Base-by-base conservation (phyloP, 2,888 invertebrate species). In the Cephus nigrinus region DNA sequence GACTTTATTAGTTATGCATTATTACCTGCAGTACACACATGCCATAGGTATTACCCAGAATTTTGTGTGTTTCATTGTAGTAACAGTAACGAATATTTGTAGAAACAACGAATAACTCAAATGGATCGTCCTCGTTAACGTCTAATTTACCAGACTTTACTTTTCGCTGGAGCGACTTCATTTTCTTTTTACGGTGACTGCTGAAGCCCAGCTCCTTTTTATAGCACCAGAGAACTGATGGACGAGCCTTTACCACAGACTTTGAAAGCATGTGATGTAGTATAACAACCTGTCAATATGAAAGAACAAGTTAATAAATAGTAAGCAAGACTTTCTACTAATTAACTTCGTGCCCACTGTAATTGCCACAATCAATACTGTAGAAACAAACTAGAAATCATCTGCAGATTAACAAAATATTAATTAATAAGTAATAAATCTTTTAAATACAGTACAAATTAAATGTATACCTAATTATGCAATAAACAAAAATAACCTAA, bases 151-250 rank as follows among this genome's bases (percentile, higher is more conserved):
- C 98, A 3, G 96, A 95, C 87, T 97, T 96, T 55, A 98, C 95
- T 93, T 98, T 98, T 86, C 95, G 95, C 86, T 96, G 94, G 15
- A 96, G 88, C 80, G 94, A 93, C 88, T 97, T 97, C 93, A 98
- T 98, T 82, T 97, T 94, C 92, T 99, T 99, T 88, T 98, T 97
- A 11, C 98, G 95, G 90, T 98, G 97, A 89, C 98, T 93, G 80
- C 92, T 93, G 82, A 93, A 93, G 0, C 93, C 93, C 69, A 93
- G 87, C 82, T 93, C 93, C 82, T 95, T 99, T 94, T 99, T 99
- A 92, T 99, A 99, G 91, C 99, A 99, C 99, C 99, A 99, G 12
- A 99, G 92, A 1, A 99, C 98, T 72, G 96, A 96, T 0, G 99
- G 99, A 69, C 99, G 93, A 0, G 98, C 95, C 92, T 98, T 98